Conservation (phyloP, 2,113 vertebrate species). For the Varanus salvator region DNA sequence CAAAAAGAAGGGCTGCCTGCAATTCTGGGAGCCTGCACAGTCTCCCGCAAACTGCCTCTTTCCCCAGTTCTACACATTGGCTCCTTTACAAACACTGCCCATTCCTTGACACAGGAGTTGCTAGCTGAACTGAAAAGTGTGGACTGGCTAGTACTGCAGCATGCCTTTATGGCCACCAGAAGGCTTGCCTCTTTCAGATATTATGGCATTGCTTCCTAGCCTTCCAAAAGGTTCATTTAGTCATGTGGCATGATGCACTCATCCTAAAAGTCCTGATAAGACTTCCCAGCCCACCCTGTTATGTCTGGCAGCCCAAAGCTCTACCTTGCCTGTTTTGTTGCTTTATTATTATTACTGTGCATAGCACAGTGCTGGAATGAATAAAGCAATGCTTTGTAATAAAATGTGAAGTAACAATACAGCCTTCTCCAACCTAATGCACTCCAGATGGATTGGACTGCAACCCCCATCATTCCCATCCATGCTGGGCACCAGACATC, state of each 20-base stretch:
- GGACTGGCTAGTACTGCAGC: neutral
- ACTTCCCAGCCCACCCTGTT: neutral
- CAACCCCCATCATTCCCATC: no score
- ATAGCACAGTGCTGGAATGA: neutral
- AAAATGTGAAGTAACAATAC: neutral
- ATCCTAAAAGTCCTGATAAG: neutral
- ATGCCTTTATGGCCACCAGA: neutral
- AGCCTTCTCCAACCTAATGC: no score
- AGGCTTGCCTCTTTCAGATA: neutral
- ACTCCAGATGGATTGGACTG: no score
- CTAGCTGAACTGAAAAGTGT: neutral
- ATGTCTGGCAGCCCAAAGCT: neutral
- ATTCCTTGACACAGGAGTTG: neutral
- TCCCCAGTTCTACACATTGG: neutral
- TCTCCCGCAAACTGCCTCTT: neutral
- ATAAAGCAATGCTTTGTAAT: no score
- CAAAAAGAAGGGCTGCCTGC: neutral
- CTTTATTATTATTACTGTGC: no score
- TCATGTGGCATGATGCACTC: neutral
- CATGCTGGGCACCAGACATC: no score
- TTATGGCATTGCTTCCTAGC: neutral
- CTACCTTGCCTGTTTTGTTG: neutral
- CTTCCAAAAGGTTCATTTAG: neutral
- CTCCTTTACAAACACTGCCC: neutral
- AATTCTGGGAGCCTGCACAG: neutral